phyloP scores from a whole-genome alignment of 2,113 vertebrate species.

The Pachypanchax playfairii region DNA sequence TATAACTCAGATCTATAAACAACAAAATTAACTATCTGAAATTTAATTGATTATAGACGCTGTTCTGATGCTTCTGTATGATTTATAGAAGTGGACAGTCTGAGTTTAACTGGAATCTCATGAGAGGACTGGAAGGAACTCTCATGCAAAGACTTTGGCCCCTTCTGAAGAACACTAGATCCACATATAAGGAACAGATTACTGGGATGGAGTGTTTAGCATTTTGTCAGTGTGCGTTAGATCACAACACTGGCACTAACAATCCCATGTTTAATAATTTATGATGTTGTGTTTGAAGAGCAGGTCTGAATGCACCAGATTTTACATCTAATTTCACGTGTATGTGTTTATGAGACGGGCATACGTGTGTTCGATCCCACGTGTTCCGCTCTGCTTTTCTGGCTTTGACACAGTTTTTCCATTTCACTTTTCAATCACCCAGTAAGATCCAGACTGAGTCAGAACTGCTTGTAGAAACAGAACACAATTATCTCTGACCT shows the following conservation, averaged over 20 bases:
- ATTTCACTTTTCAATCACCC: conserved; percentile 24
- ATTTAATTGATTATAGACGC: neutral
- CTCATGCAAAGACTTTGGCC: neutral
- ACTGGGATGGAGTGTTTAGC: neutral
- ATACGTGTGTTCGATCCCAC: conserved; percentile 29
- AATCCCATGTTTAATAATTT: conserved; percentile 21
- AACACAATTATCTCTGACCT: conserved; percentile 6
- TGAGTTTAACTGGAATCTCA: neutral
- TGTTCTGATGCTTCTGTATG: no score
- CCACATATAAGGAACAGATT: conserved; percentile 36
- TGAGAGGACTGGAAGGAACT: conserved; percentile 8
- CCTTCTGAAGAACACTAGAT: conserved; percentile 12
- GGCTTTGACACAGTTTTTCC: conserved; percentile 44
- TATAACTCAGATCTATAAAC: no score
- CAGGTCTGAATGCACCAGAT: neutral
- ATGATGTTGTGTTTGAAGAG: neutral
- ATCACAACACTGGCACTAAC: conserved; percentile 20
- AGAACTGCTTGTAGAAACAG: conserved; percentile 23
- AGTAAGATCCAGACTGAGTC: conserved; percentile 13
- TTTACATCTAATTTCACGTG: conserved; percentile 5
- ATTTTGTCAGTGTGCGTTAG: conserved; percentile 7
- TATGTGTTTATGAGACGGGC: neutral
- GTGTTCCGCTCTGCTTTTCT: conserved; percentile 28
- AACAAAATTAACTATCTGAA: no score
- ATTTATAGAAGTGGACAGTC: neutral